Base-by-base conservation (phyloP, 2,888 invertebrate genomes). In the Volucella inflata region DNA sequence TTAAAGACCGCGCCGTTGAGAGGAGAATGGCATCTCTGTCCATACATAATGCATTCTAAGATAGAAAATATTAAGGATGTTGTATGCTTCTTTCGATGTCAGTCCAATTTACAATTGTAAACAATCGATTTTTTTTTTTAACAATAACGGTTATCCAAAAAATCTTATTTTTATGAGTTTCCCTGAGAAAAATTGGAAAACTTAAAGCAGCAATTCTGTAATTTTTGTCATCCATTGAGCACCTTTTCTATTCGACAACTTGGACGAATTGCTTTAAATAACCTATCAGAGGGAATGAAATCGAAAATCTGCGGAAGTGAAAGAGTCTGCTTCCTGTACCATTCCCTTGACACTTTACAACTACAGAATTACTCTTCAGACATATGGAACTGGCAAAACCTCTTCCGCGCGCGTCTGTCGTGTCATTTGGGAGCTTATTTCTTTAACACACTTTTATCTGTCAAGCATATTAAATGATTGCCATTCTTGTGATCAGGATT, bases 401-500 rank as follows among this genome's bases (percentile, higher is more conserved):
- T 21, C 55, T 74, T 42, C 79, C 50, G 80, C 70, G 40, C 68
- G 40, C 30, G 30, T 30, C 30, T 30, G 30, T 30, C 4, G 30
- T 30, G 30, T 42, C 72, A 42, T 51, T 71, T 16, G 62, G 72
- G 77, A 81, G 72, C 77, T 85, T 67, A 72, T 72, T 77, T 72
- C 85, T 81, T 72, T 72, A 85, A 85, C 85, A 85, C 68, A 85
- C 85, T 81, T 80, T 84, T 68, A 68, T 81, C 77, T 85, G 85
- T 85, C 85, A 77, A 72, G 76, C 85, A 85, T 81, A 85, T 85
- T 85, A 85, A 85, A 85, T 81, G 85, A 85, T 85, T 81, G 81
- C 70, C 62, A 62, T 55, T 44, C 51, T 44, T 53, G 60, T 59
- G 57, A 64, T 62, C 64, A 64, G 68, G n/a, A 68, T 6, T 17